These are phyloP conservation scores for Mobula birostris DNA, from an alignment of 2,113 vertebrate genomes.

Conservation along the genomic window DNA sequence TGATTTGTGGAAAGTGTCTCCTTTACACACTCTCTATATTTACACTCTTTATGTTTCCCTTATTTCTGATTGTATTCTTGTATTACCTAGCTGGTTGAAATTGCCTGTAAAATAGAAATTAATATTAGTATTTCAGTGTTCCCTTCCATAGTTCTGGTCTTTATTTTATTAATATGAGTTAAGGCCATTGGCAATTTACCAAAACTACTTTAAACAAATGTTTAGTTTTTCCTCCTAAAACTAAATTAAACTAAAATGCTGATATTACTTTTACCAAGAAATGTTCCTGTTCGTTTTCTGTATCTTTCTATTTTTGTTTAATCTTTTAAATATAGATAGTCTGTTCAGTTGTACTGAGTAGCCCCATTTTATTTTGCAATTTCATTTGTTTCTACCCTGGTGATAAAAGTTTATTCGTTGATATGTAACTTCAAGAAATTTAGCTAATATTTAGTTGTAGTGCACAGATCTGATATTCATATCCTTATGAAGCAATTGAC, in stretches of 20 bases:
- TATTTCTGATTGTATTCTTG: constrained; percentile 39
- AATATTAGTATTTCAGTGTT: not conserved
- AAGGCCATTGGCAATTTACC: not conserved
- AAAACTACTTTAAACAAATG: not conserved
- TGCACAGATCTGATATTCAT: not conserved
- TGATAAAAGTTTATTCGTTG: not conserved
- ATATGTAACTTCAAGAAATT: not conserved
- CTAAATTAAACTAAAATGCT: not conserved
- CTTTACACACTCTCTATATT: constrained; percentile 48
- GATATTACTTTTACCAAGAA: not conserved
- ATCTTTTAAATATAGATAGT: no score
- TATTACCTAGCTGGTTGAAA: constrained; percentile 39
- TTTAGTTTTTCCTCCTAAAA: not conserved
- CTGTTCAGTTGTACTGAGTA: no score
- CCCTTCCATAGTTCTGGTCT: not conserved
- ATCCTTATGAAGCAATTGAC: not conserved
- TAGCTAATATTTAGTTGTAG: not conserved
- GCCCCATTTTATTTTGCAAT: not conserved
- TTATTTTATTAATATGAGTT: not conserved
- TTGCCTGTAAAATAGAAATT: constrained; percentile 39
- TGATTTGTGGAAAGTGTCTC: constrained; percentile 51
- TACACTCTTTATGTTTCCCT: constrained; percentile 40
- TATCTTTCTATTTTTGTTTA: not conserved
- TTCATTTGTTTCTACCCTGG: not conserved
- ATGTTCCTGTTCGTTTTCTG: not conserved